Percentiles rank a stretch among this genome's conserved stretches.
Evolutionary conservation across 1,140 invertebrate genomes (phyloP).

Genomic region (Goniozus legneri): DNA sequence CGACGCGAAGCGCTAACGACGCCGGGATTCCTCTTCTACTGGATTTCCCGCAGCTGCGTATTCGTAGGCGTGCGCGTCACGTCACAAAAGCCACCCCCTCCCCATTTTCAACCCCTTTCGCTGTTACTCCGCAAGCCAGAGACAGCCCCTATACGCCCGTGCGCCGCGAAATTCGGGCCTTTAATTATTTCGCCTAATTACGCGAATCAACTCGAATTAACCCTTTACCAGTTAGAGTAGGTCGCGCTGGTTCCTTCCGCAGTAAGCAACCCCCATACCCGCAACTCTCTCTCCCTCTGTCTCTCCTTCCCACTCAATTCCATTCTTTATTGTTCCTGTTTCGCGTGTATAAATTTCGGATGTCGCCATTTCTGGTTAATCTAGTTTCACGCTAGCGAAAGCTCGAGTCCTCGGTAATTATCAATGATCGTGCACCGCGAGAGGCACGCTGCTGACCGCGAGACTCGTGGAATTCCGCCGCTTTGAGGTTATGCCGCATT

Average conservation of each 20-base stretch:
- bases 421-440: too few relatives aligned
- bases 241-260: slow-evolving; percentile 3
- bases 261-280: slow-evolving; percentile 21
- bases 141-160: too few relatives aligned
- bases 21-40: too few relatives aligned
- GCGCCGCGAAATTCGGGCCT: slow-evolving; percentile 26
- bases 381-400: too few relatives aligned
- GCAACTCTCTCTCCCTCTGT: neutral
- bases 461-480: slow-evolving; percentile 18
- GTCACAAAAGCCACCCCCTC: too few relatives aligned
- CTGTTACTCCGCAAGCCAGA: too few relatives aligned
- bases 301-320: neutral
- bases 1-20: too few relatives aligned
- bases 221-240: slow-evolving; percentile 27
- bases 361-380: too few relatives aligned
- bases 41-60: slow-evolving; percentile 6
- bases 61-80: slow-evolving; percentile 9
- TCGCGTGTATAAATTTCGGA: too few relatives aligned
- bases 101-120: too few relatives aligned
- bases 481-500: slow-evolving; percentile 24
- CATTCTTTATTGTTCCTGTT: neutral
- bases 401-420: too few relatives aligned
- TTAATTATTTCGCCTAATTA: slow-evolving; percentile 40
- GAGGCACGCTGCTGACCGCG: too few relatives aligned
- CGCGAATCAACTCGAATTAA: slow-evolving; percentile 40